Evolutionary conservation across 2,888 invertebrate species (phyloP).

Genomic region (Mesoligia furuncula): DNA sequence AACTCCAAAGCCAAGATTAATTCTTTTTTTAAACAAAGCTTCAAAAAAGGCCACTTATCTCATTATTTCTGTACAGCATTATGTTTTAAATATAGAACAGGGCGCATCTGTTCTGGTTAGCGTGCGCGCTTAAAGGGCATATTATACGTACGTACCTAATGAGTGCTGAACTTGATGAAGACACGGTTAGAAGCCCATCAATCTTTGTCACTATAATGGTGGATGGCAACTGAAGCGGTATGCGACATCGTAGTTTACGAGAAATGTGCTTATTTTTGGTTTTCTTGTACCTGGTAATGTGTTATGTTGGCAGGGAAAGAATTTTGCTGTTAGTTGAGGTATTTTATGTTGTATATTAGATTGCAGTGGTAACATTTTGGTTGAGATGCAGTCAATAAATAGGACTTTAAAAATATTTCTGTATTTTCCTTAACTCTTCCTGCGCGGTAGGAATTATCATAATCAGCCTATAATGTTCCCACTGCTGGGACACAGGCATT

Average conservation of each 20-base stretch:
- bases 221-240: constrained; percentile 62
- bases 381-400: neutral
- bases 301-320: constrained; percentile 11
- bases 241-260: constrained; percentile 61
- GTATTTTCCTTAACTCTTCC: neutral
- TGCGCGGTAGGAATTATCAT: too few relatives aligned
- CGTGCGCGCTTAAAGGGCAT: constrained; percentile 60
- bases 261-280: constrained; percentile 62
- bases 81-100: constrained; percentile 64
- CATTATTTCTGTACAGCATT: constrained; percentile 62
- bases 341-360: neutral
- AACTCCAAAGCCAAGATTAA: constrained; percentile 49
- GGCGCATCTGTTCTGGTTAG: constrained; percentile 66
- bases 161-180: constrained; percentile 82
- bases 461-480: neutral
- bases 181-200: constrained; percentile 80
- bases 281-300: constrained; percentile 40
- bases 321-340: constrained; percentile 3
- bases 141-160: constrained; percentile 76
- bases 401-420: neutral
- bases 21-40: constrained; percentile 55
- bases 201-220: constrained; percentile 72
- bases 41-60: constrained; percentile 63
- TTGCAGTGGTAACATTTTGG: neutral
- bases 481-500: neutral